Evolutionary conservation across 2,113 vertebrate species (phyloP), one percentile per base, ranked within the genome.

Genomic region (Entosphenus tridentatus): DNA sequence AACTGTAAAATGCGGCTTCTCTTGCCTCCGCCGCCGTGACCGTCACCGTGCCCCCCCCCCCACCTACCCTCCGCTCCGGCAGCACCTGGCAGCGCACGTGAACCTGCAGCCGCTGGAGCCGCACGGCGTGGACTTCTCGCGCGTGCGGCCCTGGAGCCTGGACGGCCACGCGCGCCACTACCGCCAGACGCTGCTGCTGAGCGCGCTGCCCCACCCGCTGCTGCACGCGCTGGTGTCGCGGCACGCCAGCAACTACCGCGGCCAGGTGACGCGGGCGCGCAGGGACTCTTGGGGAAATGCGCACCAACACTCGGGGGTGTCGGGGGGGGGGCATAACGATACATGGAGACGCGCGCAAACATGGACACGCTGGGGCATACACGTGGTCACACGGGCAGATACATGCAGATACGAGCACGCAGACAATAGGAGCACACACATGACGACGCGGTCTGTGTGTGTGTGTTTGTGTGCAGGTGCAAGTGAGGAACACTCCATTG

Each of bases 81-180:
- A 96, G 91, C 88, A 93, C 69, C 74, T 88, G 76, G 81, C 96
- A 82, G 86, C 83, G 68, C 85, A 95, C 75, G 74, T 96, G 71
- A 97, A 96, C 79, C 80, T 88, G 17, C 82, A 95, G 76, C 89
- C 93, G 1, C 75, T 84, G 77, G 87, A 92, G 39, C 81, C 91
- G 16, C 93, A 96, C 0, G 88, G 87, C 1, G 90, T 96, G 2
- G 87, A 97, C 77, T 97, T 97, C 14, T 96, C 93, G 70, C 81
- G 88, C 8, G 93, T 96, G 57, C 82, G 91, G 57, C 87, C 95
- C 84, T 88, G 81, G 85, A 89, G 78, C 75, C 83, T 96, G 72
- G 89, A 85, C 72, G 89, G 85, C 76, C 91, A 87, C 87, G 78
- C 86, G 65, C 79, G 72, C 75, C 82, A 82, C 75, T 96, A 92